Conservation (phyloP, 2,113 vertebrate genomes). For the Verasper variegatus region DNA sequence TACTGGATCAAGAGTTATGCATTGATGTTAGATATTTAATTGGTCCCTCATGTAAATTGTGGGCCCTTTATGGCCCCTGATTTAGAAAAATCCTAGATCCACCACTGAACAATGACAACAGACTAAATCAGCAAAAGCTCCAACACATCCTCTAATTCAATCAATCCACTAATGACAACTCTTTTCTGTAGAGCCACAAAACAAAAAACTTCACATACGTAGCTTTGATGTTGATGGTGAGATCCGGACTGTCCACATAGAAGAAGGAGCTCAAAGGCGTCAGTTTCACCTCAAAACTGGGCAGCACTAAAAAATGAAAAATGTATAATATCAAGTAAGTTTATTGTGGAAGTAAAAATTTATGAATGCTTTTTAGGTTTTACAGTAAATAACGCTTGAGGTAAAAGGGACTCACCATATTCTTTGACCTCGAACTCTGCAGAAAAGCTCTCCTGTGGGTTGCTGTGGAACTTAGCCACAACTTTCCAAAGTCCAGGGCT, state of each 20-base stretch:
- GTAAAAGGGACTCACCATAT: slow-evolving; percentile 68
- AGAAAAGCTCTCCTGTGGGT: slow-evolving; percentile 66
- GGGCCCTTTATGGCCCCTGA: too few relatives aligned
- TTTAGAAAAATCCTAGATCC: too few relatives aligned
- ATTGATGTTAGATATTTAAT: too few relatives aligned
- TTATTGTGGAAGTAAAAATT: too few relatives aligned
- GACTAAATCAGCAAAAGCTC: too few relatives aligned
- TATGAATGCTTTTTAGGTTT: not conserved
- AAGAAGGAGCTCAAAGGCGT: slow-evolving; percentile 76
- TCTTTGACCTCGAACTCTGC: slow-evolving; percentile 82
- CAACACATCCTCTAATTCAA: too few relatives aligned
- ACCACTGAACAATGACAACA: too few relatives aligned
- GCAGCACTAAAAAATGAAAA: slow-evolving; percentile 68
- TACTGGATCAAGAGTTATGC: too few relatives aligned
- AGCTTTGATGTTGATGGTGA: slow-evolving; percentile 79
- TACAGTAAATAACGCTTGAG: not conserved
- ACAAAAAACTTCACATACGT: slow-evolving; percentile 52
- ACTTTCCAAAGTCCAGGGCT: slow-evolving; percentile 78
- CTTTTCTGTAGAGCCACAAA: not conserved
- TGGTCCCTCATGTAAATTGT: too few relatives aligned
- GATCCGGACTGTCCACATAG: slow-evolving; percentile 74
- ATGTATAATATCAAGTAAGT: not conserved
- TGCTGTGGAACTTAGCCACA: slow-evolving; percentile 66
- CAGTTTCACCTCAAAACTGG: slow-evolving; percentile 87
- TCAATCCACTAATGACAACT: not conserved